Base-by-base conservation (phyloP, 1,140 invertebrate genomes). In the Stenopsyche tienmushanensis region DNA sequence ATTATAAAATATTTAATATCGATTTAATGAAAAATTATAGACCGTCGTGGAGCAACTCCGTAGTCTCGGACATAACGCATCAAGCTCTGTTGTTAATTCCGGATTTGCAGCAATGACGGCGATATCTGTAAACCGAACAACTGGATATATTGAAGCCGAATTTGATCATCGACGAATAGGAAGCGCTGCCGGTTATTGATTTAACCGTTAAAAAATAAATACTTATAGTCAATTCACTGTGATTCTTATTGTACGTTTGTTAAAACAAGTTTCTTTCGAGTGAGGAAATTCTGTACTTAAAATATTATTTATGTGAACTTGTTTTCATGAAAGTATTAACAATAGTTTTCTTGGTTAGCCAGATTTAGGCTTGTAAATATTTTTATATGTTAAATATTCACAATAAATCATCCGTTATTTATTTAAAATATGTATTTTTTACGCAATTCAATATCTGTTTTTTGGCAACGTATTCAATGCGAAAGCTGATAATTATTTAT, bases 51-150 rank as follows among this genome's bases (percentile, higher is more conserved):
- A 41, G 18, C 72, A 72, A 13, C 72, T 80, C 0, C 71, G 65
- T 17, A 70, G 58, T 0, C 72, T 72, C 53, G 83, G 82, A 0
- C 83, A 84, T 64, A 74, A 75, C 1, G 73, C 80, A 0, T 77
- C 74, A 1, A 76, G 77, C 52, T 70, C 78, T 3, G 70, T 74
- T 0, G 72, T 70, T 0, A 80, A 78, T 3, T 78, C 78, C 24
- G 81, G 81, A 1, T 83, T 81, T 65, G 81, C 83, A 1, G 80
- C 82, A 0, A 73, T 83, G 58, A 77, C 80, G 0, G 82, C 77
- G 26, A 76, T 79, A 3, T 77, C 77, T 0, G 64, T 72, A 0
- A 71, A 78, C 23, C 75, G 77, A 18, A 21, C 42, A 1, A 74
- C 76, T 18, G 75, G 77, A 3, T 63, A 64, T 8, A 66, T 79